These are phyloP conservation scores for Ligdia adustata DNA, from an alignment of 2,888 invertebrate species.

Conservation along the genomic window DNA sequence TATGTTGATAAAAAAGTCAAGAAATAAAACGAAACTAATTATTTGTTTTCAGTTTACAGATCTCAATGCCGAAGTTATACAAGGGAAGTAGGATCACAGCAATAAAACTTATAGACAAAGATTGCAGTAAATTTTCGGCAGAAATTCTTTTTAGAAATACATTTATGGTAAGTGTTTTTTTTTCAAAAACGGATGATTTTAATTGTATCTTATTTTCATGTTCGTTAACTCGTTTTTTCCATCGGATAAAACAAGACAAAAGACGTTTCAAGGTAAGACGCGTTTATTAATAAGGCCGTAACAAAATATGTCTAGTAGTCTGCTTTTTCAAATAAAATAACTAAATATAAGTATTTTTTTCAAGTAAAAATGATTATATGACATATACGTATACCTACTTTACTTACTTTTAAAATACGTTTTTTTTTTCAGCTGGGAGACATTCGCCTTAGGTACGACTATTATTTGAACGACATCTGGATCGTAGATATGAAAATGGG, in stretches of 20 bases:
- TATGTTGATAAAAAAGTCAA: no score
- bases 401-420: no score
- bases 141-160: conserved; percentile 62
- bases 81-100: conserved; percentile 62
- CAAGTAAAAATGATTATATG: no score
- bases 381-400: no score
- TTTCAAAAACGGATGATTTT: no score
- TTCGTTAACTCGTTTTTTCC: background rate
- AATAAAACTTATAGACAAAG: conserved; percentile 51
- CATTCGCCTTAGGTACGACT: conserved; percentile 68
- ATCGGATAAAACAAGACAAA: no score
- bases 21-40: no score
- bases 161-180: conserved; percentile 56
- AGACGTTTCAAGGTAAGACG: no score
- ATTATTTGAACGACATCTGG: conserved; percentile 68
- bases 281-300: no score
- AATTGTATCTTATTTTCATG: background rate
- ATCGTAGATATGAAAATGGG: conserved; percentile 66
- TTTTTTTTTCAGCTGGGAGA: conserved; percentile 61
- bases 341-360: no score
- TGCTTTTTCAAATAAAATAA: no score
- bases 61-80: conserved; percentile 55
- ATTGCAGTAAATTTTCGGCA: conserved; percentile 53
- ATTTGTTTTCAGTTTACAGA: conserved; percentile 51
- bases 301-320: no score